These are phyloP conservation scores for Acanthosepion pharaonis DNA, from an alignment of 2,888 invertebrate species.

Conservation along the genomic window DNA sequence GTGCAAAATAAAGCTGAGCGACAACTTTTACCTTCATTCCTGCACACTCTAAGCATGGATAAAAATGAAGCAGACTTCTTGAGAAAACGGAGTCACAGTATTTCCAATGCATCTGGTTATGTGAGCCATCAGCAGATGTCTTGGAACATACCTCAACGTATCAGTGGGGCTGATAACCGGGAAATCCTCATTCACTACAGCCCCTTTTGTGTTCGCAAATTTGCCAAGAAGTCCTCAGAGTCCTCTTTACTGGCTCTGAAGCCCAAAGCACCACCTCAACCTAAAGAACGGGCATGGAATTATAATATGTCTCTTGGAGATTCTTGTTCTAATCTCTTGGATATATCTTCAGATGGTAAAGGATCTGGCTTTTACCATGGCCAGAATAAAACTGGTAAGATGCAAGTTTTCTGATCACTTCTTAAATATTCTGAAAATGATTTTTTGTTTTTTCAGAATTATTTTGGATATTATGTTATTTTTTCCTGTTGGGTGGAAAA, in stretches of 20 bases:
- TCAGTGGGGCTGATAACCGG: neutral
- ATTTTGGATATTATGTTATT: neutral
- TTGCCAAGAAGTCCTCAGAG: constrained; percentile 41
- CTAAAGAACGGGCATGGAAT: constrained; percentile 42
- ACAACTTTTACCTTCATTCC: neutral
- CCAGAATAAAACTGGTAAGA: constrained; percentile 37
- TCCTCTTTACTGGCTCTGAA: neutral
- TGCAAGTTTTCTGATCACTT: neutral
- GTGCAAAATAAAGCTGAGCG: neutral
- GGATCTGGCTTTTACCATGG: constrained; percentile 25
- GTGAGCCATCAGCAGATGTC: constrained; percentile 35
- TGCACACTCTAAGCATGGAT: neutral
- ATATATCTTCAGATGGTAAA: neutral
- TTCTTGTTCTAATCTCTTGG: constrained; percentile 34
- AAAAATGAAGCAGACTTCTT: constrained; percentile 24
- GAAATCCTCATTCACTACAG: constrained; percentile 46
- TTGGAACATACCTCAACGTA: constrained; percentile 35
- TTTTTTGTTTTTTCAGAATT: neutral
- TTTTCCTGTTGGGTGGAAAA: no score
- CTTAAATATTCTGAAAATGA: neutral
- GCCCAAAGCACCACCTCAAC: neutral
- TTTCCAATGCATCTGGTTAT: constrained; percentile 38
- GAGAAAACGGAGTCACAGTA: constrained; percentile 39
- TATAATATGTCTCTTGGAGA: constrained; percentile 44
- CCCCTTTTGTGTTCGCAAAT: constrained; percentile 41